Evolutionary conservation across 1,140 invertebrate genomes (phyloP).

Genomic region (Tetraneura akinire): DNA sequence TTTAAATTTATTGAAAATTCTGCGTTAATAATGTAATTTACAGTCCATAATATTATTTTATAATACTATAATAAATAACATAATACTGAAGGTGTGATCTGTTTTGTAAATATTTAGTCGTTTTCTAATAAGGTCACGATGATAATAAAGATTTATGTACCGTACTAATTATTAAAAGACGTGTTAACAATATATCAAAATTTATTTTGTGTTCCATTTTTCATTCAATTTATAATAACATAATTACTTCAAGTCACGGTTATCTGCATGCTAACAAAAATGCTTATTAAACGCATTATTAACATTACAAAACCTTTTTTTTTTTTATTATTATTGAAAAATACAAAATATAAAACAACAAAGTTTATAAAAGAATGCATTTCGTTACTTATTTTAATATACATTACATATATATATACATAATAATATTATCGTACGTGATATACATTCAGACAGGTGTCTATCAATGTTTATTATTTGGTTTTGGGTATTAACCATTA

Average conservation of each 20-base stretch:
- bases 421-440: not conserved
- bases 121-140: too few relatives aligned
- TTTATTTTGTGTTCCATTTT: not conserved
- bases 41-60: too few relatives aligned
- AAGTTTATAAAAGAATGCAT: not conserved
- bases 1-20: too few relatives aligned
- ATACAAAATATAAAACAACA: conserved; percentile 8
- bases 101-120: too few relatives aligned
- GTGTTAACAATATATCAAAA: not conserved
- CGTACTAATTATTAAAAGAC: not conserved
- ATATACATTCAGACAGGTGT: conserved; percentile 4
- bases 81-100: too few relatives aligned
- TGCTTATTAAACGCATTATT: not conserved
- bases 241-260: conserved; percentile 4
- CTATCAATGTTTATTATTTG: conserved; percentile 17
- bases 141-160: too few relatives aligned
- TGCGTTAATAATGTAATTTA: too few relatives aligned
- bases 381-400: too few relatives aligned
- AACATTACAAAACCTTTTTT: too few relatives aligned
- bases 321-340: conserved; percentile 1
- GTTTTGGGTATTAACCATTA: not conserved
- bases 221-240: conserved; percentile 9
- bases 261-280: conserved; percentile 30
- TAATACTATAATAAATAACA: too few relatives aligned
- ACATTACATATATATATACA: too few relatives aligned